phyloP scores from a whole-genome alignment of 2,888 invertebrate genomes.

The Oegoconia quadripuncta region DNA sequence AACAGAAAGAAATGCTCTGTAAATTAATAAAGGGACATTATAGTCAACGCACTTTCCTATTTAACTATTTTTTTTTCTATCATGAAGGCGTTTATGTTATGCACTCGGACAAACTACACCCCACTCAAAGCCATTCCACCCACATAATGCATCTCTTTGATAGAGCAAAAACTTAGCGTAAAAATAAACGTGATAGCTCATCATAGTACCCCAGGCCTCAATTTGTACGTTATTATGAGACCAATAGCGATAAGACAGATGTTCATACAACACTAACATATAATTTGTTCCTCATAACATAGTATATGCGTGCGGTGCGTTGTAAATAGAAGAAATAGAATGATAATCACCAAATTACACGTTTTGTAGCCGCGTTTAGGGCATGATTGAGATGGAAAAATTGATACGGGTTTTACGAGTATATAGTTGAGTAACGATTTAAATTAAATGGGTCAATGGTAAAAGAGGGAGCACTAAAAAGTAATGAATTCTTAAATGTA shows the following conservation, averaged over 20 bases:
- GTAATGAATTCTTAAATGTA: not conserved
- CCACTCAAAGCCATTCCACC: not conserved
- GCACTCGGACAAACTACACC: no score
- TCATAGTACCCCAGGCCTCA: slow-evolving; percentile 27
- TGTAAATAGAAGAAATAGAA: slow-evolving; percentile 46
- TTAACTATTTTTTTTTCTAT: no score
- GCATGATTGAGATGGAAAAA: slow-evolving; percentile 16
- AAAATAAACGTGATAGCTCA: slow-evolving; percentile 17
- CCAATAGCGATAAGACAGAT: slow-evolving; percentile 47
- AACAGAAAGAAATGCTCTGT: not conserved
- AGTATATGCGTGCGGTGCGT: slow-evolving; percentile 25
- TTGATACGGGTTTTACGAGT: slow-evolving; percentile 2
- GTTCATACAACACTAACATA: slow-evolving; percentile 32
- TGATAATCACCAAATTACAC: slow-evolving; percentile 56
- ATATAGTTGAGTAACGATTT: not conserved
- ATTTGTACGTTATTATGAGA: slow-evolving; percentile 48
- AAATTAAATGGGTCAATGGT: slow-evolving; percentile 10
- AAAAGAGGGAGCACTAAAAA: not conserved
- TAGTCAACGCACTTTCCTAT: no score
- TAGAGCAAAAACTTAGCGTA: not conserved
- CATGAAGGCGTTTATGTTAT: no score
- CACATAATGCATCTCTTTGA: not conserved
- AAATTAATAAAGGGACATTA: no score
- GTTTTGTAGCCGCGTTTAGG: slow-evolving; percentile 38
- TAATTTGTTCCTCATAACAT: slow-evolving; percentile 49